Base-by-base conservation (phyloP, 37 sponge, comb jelly and placozoan genomes). In the Dysidea cf. avara region DNA sequence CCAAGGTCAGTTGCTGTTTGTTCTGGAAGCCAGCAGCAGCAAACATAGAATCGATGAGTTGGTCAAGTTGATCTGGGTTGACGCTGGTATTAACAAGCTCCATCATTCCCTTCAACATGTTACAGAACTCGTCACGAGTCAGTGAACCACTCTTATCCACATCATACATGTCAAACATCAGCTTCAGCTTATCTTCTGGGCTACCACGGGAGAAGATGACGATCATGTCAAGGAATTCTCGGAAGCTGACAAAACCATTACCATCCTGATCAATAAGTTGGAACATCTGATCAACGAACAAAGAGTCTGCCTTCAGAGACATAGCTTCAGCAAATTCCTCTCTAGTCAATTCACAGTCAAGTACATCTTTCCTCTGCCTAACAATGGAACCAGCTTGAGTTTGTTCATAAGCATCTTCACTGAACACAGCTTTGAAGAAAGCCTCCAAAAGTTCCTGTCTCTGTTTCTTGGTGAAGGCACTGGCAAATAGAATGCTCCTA, bases 131-230 rank as follows among this genome's bases (percentile, higher is more conserved):
- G 2, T 49, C 74, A 22, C 68, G 72, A 39, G 83, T 65, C 60
- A 97, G 81, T 11, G 71, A 36, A 22, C 94, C 93, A 24, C 76
- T 67, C 56, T 71, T 80, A 57, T 93, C 85, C 17, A 89, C 78
- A 48, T 97, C 97, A 66, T 97, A 97, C 94, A 97, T 92, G 58
- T 85, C 86, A 68, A 97, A 97, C 86, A 97, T 93, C 53, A 97
- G 86, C 64, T 84, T 81, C 67, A 97, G 83, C 68, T 97, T 97
- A 70, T 93, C 91, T 54, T 93, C 93, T 7, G 90, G 86, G 26
- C 89, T 84, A 21, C 95, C 95, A 49, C 90, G 90, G 61, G 85
- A 82, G 66, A 94, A 94, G 61, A 90, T 83, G 56, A 93, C 88
- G 48, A 90, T 82, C 91, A 93, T 87, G 61, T 90, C 85, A 46